Percentiles rank a stretch among this genome's conserved stretches.
Conservation (phyloP, 2,797 vertebrate genomes). For the Sciaenops ocellatus region DNA sequence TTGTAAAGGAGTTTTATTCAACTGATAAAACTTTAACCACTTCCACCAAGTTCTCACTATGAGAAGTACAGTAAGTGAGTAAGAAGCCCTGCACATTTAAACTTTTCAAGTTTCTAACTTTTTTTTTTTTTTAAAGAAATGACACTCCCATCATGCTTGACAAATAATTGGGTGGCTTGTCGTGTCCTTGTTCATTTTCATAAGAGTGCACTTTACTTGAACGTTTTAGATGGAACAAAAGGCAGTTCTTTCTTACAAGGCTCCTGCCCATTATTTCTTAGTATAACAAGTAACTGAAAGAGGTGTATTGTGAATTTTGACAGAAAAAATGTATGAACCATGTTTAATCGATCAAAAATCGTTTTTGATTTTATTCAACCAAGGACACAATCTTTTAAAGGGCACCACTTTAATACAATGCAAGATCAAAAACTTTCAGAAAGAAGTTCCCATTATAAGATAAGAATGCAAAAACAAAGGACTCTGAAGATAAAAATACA, state of each 20-base stretch:
- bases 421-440: conserved; percentile 28
- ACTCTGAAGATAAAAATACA: conserved; percentile 29
- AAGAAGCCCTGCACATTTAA: background rate
- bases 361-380: conserved; percentile 45
- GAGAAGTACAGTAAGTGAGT: background rate
- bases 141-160: background rate
- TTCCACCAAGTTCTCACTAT: background rate
- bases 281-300: conserved; percentile 19
- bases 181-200: conserved; percentile 18
- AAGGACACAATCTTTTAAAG: conserved; percentile 27
- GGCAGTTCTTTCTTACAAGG: background rate
- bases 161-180: conserved; percentile 16
- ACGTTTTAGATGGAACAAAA: conserved; percentile 15
- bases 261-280: background rate
- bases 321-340: conserved; percentile 4
- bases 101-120: background rate
- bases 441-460: conserved; percentile 18
- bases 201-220: background rate
- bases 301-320: background rate
- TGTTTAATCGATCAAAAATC: conserved; percentile 26
- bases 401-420: conserved; percentile 16
- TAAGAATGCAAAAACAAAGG: conserved; percentile 26
- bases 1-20: background rate
- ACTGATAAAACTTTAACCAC: background rate
- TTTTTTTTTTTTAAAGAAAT: background rate